Conservation (phyloP, 2,113 vertebrate species). For the Myxocyprinus asiaticus region DNA sequence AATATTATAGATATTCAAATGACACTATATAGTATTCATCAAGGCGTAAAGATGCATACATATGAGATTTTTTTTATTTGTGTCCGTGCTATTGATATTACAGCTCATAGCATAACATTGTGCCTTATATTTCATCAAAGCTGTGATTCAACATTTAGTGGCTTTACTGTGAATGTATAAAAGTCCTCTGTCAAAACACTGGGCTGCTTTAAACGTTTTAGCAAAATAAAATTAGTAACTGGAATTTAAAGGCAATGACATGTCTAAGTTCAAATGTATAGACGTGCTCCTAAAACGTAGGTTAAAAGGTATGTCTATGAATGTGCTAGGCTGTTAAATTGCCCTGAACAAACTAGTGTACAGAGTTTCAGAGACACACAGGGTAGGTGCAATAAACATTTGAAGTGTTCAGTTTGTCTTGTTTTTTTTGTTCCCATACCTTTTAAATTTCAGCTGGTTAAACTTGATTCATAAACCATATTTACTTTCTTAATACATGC, state of each 20-base stretch:
- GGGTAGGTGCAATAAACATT: conserved; percentile 24
- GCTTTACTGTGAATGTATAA: conserved; percentile 20
- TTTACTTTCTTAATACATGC: too few relatives aligned
- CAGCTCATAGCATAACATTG: background rate
- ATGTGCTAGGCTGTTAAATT: background rate
- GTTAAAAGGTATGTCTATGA: background rate
- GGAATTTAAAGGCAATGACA: background rate
- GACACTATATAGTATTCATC: conserved; percentile 1
- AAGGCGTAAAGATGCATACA: background rate
- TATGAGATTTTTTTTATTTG: background rate
- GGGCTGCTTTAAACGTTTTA: conserved; percentile 20
- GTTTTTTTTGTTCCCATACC: background rate
- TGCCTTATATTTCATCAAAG: conserved; percentile 43
- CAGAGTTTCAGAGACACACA: background rate
- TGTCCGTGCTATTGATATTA: background rate
- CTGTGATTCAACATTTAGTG: conserved; percentile 35
- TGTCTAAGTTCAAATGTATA: background rate
- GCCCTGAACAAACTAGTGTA: too few relatives aligned
- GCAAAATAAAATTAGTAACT: background rate
- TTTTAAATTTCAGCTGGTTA: too few relatives aligned
- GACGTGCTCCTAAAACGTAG: background rate
- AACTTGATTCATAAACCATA: too few relatives aligned
- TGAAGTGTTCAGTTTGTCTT: background rate
- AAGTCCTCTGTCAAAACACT: background rate
- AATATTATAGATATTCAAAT: background rate